A percentile compares a stretch with the other conserved stretches of the same genome.
Conservation (phyloP, 2,797 vertebrate species). For the Euthynnus affinis region DNA sequence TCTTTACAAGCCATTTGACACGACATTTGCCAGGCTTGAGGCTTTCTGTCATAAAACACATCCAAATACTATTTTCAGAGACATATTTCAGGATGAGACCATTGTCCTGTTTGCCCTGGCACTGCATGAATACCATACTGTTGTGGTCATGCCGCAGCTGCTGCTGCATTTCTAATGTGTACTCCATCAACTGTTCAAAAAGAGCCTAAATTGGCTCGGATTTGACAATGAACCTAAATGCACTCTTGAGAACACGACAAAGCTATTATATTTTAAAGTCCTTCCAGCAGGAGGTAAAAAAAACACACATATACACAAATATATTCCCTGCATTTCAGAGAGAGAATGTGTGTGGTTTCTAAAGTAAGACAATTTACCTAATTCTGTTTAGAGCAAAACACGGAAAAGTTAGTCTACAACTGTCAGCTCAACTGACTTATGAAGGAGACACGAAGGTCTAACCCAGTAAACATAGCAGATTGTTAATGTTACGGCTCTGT, state of each 20-base stretch:
- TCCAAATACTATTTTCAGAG: constrained; percentile 63
- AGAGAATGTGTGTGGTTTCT: constrained; percentile 11
- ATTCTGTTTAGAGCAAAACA: constrained; percentile 34
- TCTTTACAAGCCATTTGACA: constrained; percentile 50
- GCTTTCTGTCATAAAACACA: constrained; percentile 55
- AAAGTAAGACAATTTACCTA: constrained; percentile 44
- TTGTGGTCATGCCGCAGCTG: constrained; percentile 75
- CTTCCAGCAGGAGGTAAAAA: constrained; percentile 61
- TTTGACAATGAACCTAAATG: constrained; percentile 67
- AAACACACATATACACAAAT: constrained; percentile 54
- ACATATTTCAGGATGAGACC: constrained; percentile 62
- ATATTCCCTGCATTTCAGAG: constrained; percentile 18
- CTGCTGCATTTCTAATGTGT: constrained; percentile 69
- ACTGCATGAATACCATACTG: constrained; percentile 62
- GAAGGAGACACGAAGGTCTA: constrained; percentile 5
- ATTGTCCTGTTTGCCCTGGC: constrained; percentile 69
- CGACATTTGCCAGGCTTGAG: constrained; percentile 49
- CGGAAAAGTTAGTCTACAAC: constrained; percentile 35
- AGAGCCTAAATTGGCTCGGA: constrained; percentile 64
- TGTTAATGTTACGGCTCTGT: constrained; percentile 33
- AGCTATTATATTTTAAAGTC: constrained; percentile 59
- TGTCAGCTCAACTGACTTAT: constrained; percentile 17
- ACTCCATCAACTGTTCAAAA: constrained; percentile 68
- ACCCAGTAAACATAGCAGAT: constrained; percentile 38
- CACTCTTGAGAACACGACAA: constrained; percentile 55